Conservation (phyloP, 1,140 invertebrate species). For the Ooceraea biroi region DNA sequence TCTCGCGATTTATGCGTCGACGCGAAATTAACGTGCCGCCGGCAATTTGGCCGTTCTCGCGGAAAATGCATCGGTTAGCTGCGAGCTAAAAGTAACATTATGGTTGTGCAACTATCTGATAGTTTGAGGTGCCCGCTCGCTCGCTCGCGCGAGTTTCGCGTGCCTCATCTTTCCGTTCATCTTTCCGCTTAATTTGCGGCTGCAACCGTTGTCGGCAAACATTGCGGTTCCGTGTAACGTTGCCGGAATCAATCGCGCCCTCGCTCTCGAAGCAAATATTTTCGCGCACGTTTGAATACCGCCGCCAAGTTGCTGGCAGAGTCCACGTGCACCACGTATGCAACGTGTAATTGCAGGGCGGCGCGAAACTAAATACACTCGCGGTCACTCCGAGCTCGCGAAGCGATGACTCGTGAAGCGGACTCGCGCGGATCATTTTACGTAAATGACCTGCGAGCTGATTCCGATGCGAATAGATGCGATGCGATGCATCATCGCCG, state of each 20-base stretch:
- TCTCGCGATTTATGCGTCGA: too few relatives aligned
- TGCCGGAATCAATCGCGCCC: slow-evolving; percentile 35
- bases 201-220: slow-evolving; percentile 25
- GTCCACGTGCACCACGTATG: slow-evolving; percentile 2
- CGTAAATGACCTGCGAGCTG: too few relatives aligned
- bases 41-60: neutral
- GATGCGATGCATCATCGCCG: too few relatives aligned
- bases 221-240: slow-evolving; percentile 23
- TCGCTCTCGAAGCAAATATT: neutral
- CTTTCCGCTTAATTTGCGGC: slow-evolving; percentile 46
- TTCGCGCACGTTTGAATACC: neutral
- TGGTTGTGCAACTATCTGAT: slow-evolving; percentile 19
- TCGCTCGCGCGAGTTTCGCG: neutral
- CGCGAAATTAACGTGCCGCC: neutral
- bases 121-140: neutral
- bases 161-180: neutral
- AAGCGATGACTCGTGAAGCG: too few relatives aligned
- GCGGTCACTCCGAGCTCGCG: too few relatives aligned
- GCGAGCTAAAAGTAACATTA: neutral
- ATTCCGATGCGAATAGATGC: too few relatives aligned
- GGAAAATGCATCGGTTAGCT: neutral
- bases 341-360: neutral
- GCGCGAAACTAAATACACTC: too few relatives aligned
- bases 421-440: too few relatives aligned
- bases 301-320: neutral